Evolutionary conservation across 2,888 invertebrate species (phyloP).

Genomic region (Argynnis bischoffii): DNA sequence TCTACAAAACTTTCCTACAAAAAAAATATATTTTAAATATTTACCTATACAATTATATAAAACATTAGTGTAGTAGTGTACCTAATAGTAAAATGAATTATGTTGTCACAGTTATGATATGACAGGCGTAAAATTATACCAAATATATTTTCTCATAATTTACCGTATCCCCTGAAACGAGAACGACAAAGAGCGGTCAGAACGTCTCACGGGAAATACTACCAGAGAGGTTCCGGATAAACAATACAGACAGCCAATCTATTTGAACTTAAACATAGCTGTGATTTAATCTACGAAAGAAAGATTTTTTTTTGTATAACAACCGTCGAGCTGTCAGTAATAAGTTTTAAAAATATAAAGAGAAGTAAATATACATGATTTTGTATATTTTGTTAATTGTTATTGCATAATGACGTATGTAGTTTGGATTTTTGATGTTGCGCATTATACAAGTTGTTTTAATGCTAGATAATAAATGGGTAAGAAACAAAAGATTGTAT

Average conservation of each 20-base stretch:
- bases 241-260: slow-evolving; percentile 58
- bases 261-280: slow-evolving; percentile 50
- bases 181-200: slow-evolving; percentile 60
- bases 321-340: neutral
- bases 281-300: slow-evolving; percentile 16
- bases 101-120: slow-evolving; percentile 1
- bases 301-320: neutral
- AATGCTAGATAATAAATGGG: too few relatives aligned
- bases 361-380: neutral
- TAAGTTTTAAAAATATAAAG: neutral
- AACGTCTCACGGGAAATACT: slow-evolving; percentile 71
- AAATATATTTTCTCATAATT: slow-evolving; percentile 25
- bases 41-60: too few relatives aligned
- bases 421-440: too few relatives aligned
- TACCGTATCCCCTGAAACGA: slow-evolving; percentile 55
- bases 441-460: too few relatives aligned
- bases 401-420: too few relatives aligned
- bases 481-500: too few relatives aligned
- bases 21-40: too few relatives aligned
- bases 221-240: slow-evolving; percentile 71
- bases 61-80: too few relatives aligned
- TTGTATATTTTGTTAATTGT: neutral
- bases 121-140: slow-evolving; percentile 7
- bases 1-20: too few relatives aligned
- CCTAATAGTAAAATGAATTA: neutral